Evolutionary conservation across 2,113 vertebrate genomes (phyloP), one percentile per base, ranked within the genome.

Genomic region (Pelobates fuscus): DNA sequence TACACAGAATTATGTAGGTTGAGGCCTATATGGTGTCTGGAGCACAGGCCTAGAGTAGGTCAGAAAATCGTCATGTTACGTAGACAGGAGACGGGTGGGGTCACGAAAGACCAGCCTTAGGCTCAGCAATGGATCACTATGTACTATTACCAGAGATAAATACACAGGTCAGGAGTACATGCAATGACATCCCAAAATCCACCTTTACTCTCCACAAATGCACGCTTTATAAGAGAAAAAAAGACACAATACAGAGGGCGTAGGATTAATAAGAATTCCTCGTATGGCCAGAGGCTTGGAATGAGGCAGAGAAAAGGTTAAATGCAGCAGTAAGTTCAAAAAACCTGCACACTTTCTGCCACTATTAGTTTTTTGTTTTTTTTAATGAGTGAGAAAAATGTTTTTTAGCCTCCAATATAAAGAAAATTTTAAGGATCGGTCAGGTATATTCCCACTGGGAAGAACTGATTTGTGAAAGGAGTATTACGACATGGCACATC

Each of bases 401-500:
- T n/a, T n/a, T 41, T 41, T 5, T 41, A 6, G 32, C 37, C 37
- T 54, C 18, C 2, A 15, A 15, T 54, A 2, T 20, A 54, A 1
- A 15, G 49, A n/a, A n/a, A n/a, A 6, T 52, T 21, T 8, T 23
- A 61, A 12, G 27, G 17, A 44, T 52, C 10, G 26, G 27, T 25
- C 26, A 24, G 59, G 46, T 54, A 41, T 65, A 57, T 66, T 65
- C 37, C n/a, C 57, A 65, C 32, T 17, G 61, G 32, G 25, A 60
- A 54, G 49, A 67, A 20, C 17, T 46, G 71, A 70, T 74, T 61
- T 62, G 71, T 61, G 63, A 57, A 41, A 27, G 71, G 26, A 0
- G 1, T 81, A 78, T 25, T 37, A 65, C 71, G 55, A 74, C 77
- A 77, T 78, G 78, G 81, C 86, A 82, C 75, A 78, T 81, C 79